These are phyloP conservation scores for Poeciliopsis paucimaculata DNA, from an alignment of 2,797 vertebrate genomes.

Conservation along the genomic window DNA sequence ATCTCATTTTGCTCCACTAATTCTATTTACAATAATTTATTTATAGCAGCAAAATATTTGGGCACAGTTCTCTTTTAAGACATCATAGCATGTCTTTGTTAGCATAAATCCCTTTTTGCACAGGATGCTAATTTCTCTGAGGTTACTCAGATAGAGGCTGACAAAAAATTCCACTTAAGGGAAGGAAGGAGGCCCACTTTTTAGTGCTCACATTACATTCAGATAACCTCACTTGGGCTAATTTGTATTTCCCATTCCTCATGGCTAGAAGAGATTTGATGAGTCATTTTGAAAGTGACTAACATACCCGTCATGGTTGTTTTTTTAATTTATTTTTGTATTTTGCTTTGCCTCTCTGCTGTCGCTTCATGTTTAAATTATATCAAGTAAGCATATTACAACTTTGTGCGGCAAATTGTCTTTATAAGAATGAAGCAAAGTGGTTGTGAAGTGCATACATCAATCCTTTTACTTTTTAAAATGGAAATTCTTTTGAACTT, in stretches of 20 bases:
- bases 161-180: neutral
- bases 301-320: slow-evolving; percentile 43
- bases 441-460: neutral
- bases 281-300: slow-evolving; percentile 62
- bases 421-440: slow-evolving; percentile 10
- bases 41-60: neutral
- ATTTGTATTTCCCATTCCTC: slow-evolving; percentile 38
- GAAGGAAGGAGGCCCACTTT: slow-evolving; percentile 16
- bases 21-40: neutral
- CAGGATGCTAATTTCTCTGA: slow-evolving; percentile 3
- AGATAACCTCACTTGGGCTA: slow-evolving; percentile 25
- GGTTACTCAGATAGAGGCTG: neutral
- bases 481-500: slow-evolving; percentile 18
- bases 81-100: neutral
- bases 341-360: slow-evolving; percentile 27
- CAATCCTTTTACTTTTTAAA: neutral
- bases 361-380: slow-evolving; percentile 49
- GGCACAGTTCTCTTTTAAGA: neutral
- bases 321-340: slow-evolving; percentile 5
- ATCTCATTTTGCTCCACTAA: neutral
- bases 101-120: neutral
- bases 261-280: slow-evolving; percentile 42
- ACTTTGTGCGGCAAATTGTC: neutral
- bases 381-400: slow-evolving; percentile 29
- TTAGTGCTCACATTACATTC: slow-evolving; percentile 27